A percentile compares a stretch with the other conserved stretches of the same genome.
These are phyloP conservation scores for Tyria jacobaeae DNA, from an alignment of 2,888 invertebrate species.

Conservation along the genomic window DNA sequence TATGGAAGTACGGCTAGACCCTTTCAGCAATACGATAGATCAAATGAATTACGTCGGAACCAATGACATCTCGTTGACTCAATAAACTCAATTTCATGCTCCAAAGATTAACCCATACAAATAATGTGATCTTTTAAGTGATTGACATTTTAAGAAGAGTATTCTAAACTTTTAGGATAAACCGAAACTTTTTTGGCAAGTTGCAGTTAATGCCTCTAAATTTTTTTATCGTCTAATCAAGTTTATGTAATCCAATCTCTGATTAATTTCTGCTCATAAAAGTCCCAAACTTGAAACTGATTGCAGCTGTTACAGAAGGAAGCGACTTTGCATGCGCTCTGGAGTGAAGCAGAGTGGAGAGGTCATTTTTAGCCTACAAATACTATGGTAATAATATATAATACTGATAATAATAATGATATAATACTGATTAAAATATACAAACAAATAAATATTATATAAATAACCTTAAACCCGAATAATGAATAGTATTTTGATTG, in stretches of 20 bases:
- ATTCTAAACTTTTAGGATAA: background rate
- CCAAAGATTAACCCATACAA: background rate
- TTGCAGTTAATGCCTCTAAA: background rate
- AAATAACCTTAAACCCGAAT: too few relatives aligned
- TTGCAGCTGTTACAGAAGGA: background rate
- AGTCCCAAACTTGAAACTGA: background rate
- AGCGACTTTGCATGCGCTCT: too few relatives aligned
- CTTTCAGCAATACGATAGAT: background rate
- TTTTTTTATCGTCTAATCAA: background rate
- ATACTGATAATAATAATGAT: too few relatives aligned
- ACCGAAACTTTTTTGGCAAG: background rate
- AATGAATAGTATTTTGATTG: too few relatives aligned
- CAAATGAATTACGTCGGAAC: background rate
- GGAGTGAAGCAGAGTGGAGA: too few relatives aligned
- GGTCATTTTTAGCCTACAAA: too few relatives aligned
- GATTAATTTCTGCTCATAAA: background rate
- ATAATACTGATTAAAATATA: too few relatives aligned
- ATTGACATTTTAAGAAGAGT: background rate
- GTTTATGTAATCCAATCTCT: background rate
- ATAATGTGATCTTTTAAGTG: slow-evolving; percentile 5
- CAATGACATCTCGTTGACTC: background rate
- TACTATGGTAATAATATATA: too few relatives aligned
- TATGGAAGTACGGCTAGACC: too few relatives aligned
- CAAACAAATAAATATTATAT: too few relatives aligned
- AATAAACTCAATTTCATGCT: slow-evolving; percentile 1